Evolutionary conservation across 2,797 vertebrate species (phyloP).

Genomic region (Holocentrus rufus): DNA sequence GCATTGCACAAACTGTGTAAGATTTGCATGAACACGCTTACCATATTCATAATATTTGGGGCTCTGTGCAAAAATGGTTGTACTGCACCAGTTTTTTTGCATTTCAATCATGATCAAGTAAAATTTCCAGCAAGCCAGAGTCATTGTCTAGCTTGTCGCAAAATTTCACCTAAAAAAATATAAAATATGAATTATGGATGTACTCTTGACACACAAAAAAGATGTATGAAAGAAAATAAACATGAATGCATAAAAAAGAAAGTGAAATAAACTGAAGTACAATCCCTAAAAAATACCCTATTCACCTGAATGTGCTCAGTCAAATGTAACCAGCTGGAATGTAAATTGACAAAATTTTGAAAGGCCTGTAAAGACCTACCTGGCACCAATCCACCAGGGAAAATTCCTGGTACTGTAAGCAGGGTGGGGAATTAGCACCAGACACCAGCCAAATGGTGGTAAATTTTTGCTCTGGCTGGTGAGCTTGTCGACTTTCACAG

Average conservation of each 20-base stretch:
- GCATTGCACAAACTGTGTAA: not conserved
- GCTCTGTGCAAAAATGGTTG: conserved; percentile 3
- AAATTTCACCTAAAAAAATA: conserved; percentile 27
- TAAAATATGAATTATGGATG: conserved; percentile 38
- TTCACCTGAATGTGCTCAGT: conserved; percentile 36
- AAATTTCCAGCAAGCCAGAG: conserved; percentile 3
- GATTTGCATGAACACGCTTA: not conserved
- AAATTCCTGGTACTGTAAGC: conserved; percentile 70
- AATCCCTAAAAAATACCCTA: not conserved
- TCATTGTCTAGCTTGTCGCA: conserved; percentile 7
- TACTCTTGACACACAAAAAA: not conserved
- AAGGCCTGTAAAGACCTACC: conserved; percentile 56
- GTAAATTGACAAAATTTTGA: conserved; percentile 62
- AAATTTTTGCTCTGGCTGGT: conserved; percentile 48
- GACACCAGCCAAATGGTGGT: conserved; percentile 54
- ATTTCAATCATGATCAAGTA: conserved; percentile 18
- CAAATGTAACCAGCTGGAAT: conserved; percentile 54
- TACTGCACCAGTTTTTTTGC: conserved; percentile 50
- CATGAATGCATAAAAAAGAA: not conserved
- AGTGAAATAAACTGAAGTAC: no score
- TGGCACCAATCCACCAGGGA: conserved; percentile 60
- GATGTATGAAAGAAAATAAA: no score
- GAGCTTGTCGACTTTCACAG: conserved; percentile 57
- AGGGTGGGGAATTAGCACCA: conserved; percentile 51
- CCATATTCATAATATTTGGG: not conserved